These are phyloP conservation scores for Zhuqinia jingwanae DNA, from an alignment of 2,888 invertebrate genomes.

Conservation along the genomic window DNA sequence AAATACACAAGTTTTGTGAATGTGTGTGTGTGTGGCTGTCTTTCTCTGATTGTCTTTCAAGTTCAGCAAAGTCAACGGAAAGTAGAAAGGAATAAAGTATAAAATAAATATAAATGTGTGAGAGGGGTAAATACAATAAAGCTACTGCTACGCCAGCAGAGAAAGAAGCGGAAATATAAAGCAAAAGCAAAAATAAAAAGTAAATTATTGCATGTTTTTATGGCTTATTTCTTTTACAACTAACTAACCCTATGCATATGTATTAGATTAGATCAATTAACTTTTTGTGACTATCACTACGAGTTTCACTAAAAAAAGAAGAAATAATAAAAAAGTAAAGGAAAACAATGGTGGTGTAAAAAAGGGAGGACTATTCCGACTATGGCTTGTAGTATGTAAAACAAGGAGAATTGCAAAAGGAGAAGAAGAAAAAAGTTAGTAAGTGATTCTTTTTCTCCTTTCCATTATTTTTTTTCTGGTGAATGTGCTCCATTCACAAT, in stretches of 20 bases:
- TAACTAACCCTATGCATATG: conserved; percentile 55
- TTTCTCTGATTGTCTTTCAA: conserved; percentile 47
- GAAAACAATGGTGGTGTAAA: no score
- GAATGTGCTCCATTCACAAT: not conserved
- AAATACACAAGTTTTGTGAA: not conserved
- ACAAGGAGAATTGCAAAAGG: no score
- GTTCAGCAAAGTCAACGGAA: conserved; percentile 55
- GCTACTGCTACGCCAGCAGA: no score
- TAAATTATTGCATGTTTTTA: conserved; percentile 55
- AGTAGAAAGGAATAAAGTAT: conserved; percentile 66
- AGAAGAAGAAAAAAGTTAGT: no score
- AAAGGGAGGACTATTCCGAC: no score
- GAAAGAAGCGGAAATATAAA: conserved; percentile 9
- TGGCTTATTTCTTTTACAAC: conserved; percentile 38
- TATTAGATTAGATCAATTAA: conserved; percentile 70
- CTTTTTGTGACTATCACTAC: no score
- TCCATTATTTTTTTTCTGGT: not conserved
- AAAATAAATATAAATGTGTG: conserved; percentile 50
- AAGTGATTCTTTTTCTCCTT: conserved; percentile 50
- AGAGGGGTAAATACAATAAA: no score
- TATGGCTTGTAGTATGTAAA: no score
- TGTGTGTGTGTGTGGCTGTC: conserved; percentile 8
- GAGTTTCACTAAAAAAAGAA: not conserved
- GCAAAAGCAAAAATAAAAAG: not conserved
- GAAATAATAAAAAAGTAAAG: conserved; percentile 26